A percentile compares a stretch with the other conserved stretches of the same genome.
Evolutionary conservation across 2,113 vertebrate genomes (phyloP).

Genomic region (Chroicocephalus ridibundus): DNA sequence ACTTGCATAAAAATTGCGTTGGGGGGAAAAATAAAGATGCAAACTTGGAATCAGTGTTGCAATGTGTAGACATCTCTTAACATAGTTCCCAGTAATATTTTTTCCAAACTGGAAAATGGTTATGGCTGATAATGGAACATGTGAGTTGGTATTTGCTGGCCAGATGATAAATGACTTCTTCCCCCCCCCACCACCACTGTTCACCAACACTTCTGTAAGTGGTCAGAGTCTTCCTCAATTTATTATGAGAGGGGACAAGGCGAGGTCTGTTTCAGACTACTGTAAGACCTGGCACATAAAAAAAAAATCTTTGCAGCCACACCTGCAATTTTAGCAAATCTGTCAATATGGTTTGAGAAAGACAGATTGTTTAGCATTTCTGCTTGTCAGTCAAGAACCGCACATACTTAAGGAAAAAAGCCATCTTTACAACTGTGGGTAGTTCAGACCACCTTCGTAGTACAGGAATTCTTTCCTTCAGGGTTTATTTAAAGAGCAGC

Average conservation of each 20-base stretch:
- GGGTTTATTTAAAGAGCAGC: neutral
- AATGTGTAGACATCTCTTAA: fast-evolving
- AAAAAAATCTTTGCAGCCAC: neutral
- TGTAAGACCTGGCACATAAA: neutral
- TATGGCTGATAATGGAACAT: fast-evolving
- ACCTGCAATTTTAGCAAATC: neutral
- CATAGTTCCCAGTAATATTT: neutral
- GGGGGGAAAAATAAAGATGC: neutral
- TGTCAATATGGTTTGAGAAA: fast-evolving
- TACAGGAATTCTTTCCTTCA: neutral
- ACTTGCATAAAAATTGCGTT: fast-evolving
- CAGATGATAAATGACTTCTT: neutral
- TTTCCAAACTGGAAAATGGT: fast-evolving
- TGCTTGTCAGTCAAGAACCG: neutral
- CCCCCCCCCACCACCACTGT: too few species aligned
- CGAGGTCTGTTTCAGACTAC: neutral
- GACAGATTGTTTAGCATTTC: neutral
- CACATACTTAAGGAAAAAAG: neutral
- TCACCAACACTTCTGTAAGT: neutral
- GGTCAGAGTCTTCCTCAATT: fast-evolving
- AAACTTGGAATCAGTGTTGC: fast-evolving
- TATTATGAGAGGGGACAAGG: fast-evolving
- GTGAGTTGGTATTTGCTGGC: neutral
- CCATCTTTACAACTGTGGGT: neutral
- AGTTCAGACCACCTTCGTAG: neutral